These are phyloP conservation scores for Alsophila aescularia DNA, from an alignment of 2,888 invertebrate species.

Conservation along the genomic window DNA sequence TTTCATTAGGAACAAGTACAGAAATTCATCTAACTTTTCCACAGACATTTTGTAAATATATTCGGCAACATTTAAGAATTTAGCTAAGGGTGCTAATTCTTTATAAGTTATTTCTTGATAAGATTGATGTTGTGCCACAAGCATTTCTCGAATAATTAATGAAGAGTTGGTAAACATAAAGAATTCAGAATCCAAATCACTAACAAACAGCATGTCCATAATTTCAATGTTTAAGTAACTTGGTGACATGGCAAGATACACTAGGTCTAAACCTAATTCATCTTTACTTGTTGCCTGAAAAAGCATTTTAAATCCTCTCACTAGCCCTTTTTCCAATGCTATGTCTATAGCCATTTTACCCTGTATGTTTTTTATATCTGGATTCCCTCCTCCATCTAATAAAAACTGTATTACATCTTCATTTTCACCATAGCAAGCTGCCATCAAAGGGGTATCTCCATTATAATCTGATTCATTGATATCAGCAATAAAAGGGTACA, in stretches of 20 bases:
- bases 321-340: constrained; percentile 62
- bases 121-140: not conserved
- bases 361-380: constrained; percentile 61
- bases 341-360: constrained; percentile 66
- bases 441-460: constrained; percentile 68
- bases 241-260: constrained; percentile 71
- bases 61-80: constrained; percentile 71
- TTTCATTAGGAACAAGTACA: constrained; percentile 69
- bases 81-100: constrained; percentile 68
- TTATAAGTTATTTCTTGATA: constrained; percentile 56
- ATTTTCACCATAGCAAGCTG: constrained; percentile 62
- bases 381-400: constrained; percentile 68
- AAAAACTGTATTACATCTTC: constrained; percentile 66
- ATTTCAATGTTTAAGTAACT: constrained; percentile 73
- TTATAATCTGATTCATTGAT: constrained; percentile 62
- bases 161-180: constrained; percentile 66
- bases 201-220: constrained; percentile 63
- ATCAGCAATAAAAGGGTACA: constrained; percentile 67
- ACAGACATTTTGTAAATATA: constrained; percentile 67
- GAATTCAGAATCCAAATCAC: constrained; percentile 70
- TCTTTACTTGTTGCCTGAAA: constrained; percentile 57
- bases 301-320: constrained; percentile 60
- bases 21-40: constrained; percentile 67
- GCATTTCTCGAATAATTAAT: too few relatives aligned
- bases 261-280: constrained; percentile 61